A percentile compares a stretch with the other conserved stretches of the same genome.
These are phyloP conservation scores for Ectropis grisescens DNA, from an alignment of 1,140 invertebrate genomes.

Conservation along the genomic window DNA sequence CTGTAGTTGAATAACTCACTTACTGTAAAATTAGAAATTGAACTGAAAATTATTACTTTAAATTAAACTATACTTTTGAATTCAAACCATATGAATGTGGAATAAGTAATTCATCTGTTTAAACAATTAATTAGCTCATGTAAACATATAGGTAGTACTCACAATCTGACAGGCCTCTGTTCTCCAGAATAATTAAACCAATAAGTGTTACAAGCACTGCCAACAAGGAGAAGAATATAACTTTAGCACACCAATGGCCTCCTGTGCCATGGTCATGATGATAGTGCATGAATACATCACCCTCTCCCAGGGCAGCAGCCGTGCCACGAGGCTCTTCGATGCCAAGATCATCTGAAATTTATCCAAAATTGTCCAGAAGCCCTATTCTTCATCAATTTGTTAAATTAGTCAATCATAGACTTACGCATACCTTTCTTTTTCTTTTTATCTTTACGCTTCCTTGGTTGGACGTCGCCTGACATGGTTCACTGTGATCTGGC, in stretches of 20 bases:
- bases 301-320: conserved; percentile 56
- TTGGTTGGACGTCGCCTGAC: conserved; percentile 81
- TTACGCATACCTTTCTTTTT: conserved; percentile 82
- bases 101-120: too few species aligned
- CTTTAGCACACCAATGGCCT: conserved; percentile 85
- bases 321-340: conserved; percentile 52
- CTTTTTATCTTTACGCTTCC: conserved; percentile 80
- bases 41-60: too few species aligned
- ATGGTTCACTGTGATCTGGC: conserved; percentile 65
- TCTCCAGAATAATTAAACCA: conserved; percentile 83
- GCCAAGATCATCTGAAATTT: conserved; percentile 43
- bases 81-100: too few species aligned
- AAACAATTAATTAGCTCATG: too few species aligned
- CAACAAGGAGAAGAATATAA: conserved; percentile 83
- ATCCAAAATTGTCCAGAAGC: too few species aligned
- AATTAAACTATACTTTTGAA: too few species aligned
- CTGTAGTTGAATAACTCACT: too few species aligned
- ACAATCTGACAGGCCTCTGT: conserved; percentile 83
- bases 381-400: too few species aligned
- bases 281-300: conserved; percentile 80
- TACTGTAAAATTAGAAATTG: too few species aligned
- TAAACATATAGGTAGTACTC: too few species aligned
- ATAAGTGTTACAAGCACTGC: conserved; percentile 78
- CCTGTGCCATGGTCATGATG: conserved; percentile 81
- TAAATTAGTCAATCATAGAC: too few species aligned